phyloP scores from a whole-genome alignment of 2,113 vertebrate genomes.

The Nesoenas mayeri region DNA sequence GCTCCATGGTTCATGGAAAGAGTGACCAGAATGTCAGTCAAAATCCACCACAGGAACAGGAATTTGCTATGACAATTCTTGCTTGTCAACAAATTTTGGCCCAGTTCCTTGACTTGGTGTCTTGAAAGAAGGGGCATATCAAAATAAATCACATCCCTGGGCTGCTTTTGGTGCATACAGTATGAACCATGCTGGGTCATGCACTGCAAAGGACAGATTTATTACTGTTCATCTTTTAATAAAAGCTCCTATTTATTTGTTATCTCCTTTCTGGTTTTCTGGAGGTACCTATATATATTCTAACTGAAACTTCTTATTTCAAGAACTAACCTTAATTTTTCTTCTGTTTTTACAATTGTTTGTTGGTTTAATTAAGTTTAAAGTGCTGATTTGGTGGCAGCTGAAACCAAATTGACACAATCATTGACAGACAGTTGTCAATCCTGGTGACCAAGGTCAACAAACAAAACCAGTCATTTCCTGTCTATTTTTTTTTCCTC shows the following conservation, averaged over 20 bases:
- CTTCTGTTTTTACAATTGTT: not conserved
- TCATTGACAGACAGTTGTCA: not conserved
- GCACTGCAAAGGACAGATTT: not conserved
- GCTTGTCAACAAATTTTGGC: constrained; percentile 23
- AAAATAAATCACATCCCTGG: not conserved
- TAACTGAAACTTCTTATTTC: not conserved
- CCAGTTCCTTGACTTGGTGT: constrained; percentile 18
- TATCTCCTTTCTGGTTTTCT: constrained; percentile 42
- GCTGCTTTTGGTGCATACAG: constrained; percentile 6
- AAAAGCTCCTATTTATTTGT: not conserved
- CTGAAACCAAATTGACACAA: not conserved
- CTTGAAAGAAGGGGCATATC: constrained; percentile 14
- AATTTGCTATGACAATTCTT: constrained; percentile 22
- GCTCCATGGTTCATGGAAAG: not conserved
- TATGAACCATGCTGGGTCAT: not conserved
- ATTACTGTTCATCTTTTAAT: not conserved
- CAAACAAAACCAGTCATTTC: not conserved
- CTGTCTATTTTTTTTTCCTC: not conserved
- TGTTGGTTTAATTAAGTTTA: not conserved
- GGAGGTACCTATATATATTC: not conserved
- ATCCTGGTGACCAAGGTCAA: constrained; percentile 21
- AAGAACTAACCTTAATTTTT: not conserved
- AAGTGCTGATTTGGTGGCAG: not conserved
- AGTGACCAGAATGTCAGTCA: not conserved
- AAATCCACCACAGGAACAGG: not conserved